Base-by-base conservation (phyloP, 2,888 invertebrate species). In the Atethmia centrago region DNA sequence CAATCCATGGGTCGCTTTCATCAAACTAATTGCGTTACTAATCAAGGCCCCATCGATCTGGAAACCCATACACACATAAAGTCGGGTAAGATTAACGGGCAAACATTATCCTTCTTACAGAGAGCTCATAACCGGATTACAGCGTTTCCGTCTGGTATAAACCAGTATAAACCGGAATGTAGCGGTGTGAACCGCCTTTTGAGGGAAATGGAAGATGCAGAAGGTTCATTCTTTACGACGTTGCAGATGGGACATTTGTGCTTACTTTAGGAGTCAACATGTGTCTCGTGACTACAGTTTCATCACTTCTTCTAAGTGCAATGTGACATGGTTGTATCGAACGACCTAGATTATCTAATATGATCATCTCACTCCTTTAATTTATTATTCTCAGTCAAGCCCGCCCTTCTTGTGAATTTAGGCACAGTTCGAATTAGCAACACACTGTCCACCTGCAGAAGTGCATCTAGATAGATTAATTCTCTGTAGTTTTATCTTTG, bases 51-150 rank as follows among this genome's bases (percentile, higher is more conserved):
- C 55, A 71, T 74, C 74, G 74, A 79, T 82, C 58, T 16, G 28
- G 64, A 70, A 66, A 59, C 55, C 40, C 51, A 51, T 40, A 59
- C n/a, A 61, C 21, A 31, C 45, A 28, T 28, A 42, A 58, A 80
- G 47, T 63, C 58, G 49, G 73, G 55, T 62, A 70, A 79, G 77
- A 85, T 85, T 81, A 82, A 69, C 63, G 59, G 59, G 66, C 36
- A 71, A 69, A 77, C 74, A 74, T 77, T 77, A 79, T 83, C 79
- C 83, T 77, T 74, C 81, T 81, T 75, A 74, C 58, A 77, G 62
- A 62, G 71, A 69, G 83, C 73, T 81, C 84, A 83, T 85, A 67
- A 79, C 81, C 69, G 78, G 86, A 87, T 85, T 85, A 85, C 75
- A 63, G 19, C 67, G 67, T 65, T 75, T 77, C 63, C 69, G 68